phyloP scores from a whole-genome alignment of 2,888 invertebrate species.

The Agrilus biguttatus region DNA sequence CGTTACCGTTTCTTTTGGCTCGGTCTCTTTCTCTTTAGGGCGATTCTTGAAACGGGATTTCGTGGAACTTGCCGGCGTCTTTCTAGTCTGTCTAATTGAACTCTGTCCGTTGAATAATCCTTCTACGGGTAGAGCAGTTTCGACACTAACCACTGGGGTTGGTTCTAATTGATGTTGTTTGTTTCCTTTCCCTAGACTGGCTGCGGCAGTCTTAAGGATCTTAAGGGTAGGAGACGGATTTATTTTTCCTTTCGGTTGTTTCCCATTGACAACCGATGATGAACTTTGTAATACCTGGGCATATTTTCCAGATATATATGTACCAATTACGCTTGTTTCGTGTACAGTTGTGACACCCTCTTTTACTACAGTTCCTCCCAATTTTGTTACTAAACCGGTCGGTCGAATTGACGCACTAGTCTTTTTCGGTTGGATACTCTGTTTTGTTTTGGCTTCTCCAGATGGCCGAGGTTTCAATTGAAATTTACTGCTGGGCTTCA shows the following conservation, averaged over 20 bases:
- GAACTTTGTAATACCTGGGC: constrained; percentile 76
- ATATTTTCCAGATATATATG: constrained; percentile 76
- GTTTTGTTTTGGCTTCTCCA: constrained; percentile 21
- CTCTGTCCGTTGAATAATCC: constrained; percentile 35
- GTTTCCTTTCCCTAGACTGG: constrained; percentile 33
- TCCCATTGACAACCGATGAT: constrained; percentile 46
- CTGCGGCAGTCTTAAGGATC: constrained; percentile 65
- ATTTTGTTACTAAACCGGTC: constrained; percentile 66
- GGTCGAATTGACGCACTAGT: constrained; percentile 52
- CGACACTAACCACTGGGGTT: constrained; percentile 42
- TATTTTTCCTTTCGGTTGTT: constrained; percentile 39
- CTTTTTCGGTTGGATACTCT: constrained; percentile 31
- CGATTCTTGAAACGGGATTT: constrained; percentile 43
- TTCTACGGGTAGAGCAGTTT: constrained; percentile 38
- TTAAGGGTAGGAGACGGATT: constrained; percentile 50
- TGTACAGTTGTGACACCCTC: constrained; percentile 73
- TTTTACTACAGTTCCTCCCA: constrained; percentile 70
- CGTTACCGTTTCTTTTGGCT: constrained; percentile 16
- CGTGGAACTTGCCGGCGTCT: constrained; percentile 31
- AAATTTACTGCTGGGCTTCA: constrained; percentile 52
- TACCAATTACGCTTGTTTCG: constrained; percentile 81
- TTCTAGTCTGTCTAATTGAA: constrained; percentile 34
- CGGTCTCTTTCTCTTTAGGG: constrained; percentile 26
- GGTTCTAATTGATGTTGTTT: constrained; percentile 47
- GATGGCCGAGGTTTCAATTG: constrained; percentile 35